These are phyloP conservation scores for Megaleporinus macrocephalus DNA, from an alignment of 2,113 vertebrate genomes.

Conservation along the genomic window DNA sequence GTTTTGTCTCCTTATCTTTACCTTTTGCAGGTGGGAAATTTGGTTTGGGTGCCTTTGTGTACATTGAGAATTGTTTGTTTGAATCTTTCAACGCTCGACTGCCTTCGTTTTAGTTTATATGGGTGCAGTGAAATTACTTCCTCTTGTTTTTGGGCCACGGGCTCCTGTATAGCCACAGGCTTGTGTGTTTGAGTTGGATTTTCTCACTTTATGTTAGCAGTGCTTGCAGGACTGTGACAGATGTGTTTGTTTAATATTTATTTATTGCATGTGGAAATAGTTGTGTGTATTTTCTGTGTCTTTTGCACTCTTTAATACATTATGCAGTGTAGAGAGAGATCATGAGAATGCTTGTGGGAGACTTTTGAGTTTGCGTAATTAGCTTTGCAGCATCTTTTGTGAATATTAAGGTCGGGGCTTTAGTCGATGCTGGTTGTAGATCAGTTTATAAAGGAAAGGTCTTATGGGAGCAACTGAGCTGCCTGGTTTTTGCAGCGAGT, in stretches of 20 bases:
- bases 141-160: slow-evolving; percentile 8
- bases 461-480: background rate
- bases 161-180: background rate
- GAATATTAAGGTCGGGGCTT: background rate
- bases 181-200: background rate
- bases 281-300: background rate
- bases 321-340: background rate
- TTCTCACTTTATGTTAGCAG: background rate
- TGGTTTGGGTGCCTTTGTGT: background rate
- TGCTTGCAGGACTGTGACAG: background rate
- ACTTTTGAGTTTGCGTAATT: slow-evolving; percentile 6
- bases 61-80: slow-evolving; percentile 27
- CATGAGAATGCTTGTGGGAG: background rate
- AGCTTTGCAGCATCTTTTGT: background rate
- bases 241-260: background rate
- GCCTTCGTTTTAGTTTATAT: slow-evolving; percentile 13
- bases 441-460: background rate
- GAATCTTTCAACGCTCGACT: background rate
- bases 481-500: slow-evolving; percentile 5
- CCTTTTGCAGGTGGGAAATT: slow-evolving; percentile 36
- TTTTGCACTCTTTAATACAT: background rate
- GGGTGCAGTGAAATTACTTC: background rate
- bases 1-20: slow-evolving; percentile 38
- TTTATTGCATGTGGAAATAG: background rate
- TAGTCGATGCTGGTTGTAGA: background rate